These are phyloP conservation scores for Ia io DNA, from an alignment of 2,113 vertebrate genomes.

Conservation along the genomic window DNA sequence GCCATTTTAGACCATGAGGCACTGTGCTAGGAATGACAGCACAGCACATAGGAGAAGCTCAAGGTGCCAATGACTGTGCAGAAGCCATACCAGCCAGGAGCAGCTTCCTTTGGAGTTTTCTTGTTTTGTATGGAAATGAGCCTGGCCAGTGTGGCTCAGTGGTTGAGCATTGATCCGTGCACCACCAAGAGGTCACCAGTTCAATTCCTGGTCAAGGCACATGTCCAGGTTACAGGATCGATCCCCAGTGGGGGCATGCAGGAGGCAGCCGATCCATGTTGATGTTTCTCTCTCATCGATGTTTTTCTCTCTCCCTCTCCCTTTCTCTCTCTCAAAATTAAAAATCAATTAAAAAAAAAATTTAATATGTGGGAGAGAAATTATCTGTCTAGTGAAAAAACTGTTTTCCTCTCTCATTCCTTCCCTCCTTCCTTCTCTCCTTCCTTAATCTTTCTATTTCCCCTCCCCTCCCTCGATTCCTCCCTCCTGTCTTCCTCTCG, in stretches of 20 bases:
- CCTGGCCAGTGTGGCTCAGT: too few species aligned
- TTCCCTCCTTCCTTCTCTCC: neutral
- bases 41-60: neutral
- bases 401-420: neutral
- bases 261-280: too few species aligned
- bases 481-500: neutral
- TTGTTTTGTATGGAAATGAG: neutral
- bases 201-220: too few species aligned
- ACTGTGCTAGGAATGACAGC: neutral
- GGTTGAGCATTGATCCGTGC: too few species aligned
- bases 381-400: neutral
- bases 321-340: too few species aligned
- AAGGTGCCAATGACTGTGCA: neutral
- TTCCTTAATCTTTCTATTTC: neutral
- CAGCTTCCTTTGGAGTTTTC: neutral
- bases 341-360: too few species aligned
- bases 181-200: too few species aligned
- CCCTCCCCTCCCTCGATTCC: too few species aligned
- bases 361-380: neutral
- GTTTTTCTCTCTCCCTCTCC: too few species aligned
- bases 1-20: neutral
- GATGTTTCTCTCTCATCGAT: too few species aligned
- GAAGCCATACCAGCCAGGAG: neutral
- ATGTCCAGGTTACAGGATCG: too few species aligned
- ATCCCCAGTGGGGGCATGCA: too few species aligned